Base-by-base conservation (phyloP, 2,888 invertebrate species). In the Drosophila siamana region DNA sequence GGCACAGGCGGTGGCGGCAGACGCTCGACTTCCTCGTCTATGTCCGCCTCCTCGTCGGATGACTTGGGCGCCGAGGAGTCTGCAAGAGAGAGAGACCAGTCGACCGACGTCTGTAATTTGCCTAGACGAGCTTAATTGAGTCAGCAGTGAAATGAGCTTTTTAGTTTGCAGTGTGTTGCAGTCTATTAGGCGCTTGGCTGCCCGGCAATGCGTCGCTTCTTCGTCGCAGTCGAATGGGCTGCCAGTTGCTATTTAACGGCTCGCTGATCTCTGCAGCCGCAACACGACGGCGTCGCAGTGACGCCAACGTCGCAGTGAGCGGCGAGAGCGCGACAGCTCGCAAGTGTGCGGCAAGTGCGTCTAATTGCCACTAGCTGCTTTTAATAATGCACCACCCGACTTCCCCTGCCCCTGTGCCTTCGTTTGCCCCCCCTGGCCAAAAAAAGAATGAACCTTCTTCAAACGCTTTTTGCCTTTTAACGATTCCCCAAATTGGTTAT, bases 31-130 rank as follows among this genome's bases (percentile, higher is more conserved):
- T 83, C 79, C 67, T 78, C 75, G 69, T 86, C 87, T 33, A 81
- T 86, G 64, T 88, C 83, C 46, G 90, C 91, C 92, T 94, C 94
- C 83, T 94, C 94, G 88, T 94, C 94, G 5, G 93, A 92, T 51
- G 92, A 92, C 69, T 92, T 92, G 60, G 93, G 94, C 67, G 94
- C 94, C 52, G 93, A 93, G 6, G 93, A 92, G 69, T 94, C 94
- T 89, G 61, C 1, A 56, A 61, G 5, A 11, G 9, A 1, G 28
- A 19, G 19, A 19, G 19, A 19, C 2, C 19, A 19, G 19, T 1
- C 19, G 3, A 3, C 3, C 19, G 1, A 19, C 3, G 3, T 19
- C 19, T 19, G 19, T 3, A 19, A 19, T 19, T 19, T 19, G 19
- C 19, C 3, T 19, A 1, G 2, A 19, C 16, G 15, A 7, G 36